Base-by-base conservation (phyloP, 2,797 vertebrate species). In the Megaceryle alcyon region DNA sequence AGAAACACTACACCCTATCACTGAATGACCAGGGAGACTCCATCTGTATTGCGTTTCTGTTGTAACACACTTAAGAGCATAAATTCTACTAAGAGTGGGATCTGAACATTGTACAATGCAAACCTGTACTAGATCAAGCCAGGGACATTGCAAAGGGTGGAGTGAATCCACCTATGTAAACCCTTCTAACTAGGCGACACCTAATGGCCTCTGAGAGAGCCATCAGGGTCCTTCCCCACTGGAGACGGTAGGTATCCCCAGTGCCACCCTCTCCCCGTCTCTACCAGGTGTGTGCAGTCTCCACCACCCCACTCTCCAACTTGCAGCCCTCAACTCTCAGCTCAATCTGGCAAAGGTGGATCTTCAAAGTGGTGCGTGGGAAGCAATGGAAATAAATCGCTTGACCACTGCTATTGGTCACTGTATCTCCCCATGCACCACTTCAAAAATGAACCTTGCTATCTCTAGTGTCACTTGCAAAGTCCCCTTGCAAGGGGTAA, bases 261-360 rank as follows among this genome's bases (percentile, higher is more conserved):
- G 68, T 87, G 94, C 80, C 82, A 82, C 82, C 76, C 69, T 63
- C 83, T 79, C 60, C 94, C 95, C 14, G 1, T 29, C 31, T 96
- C 95, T 91, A 70, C 81, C 97, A 97, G 96, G 97, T 96, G 96
- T 94, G 97, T 97, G 97, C 94, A 94, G 87, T 96, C 90, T 97
- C 98, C 97, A 41, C 97, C 98, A 97, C 98, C 98, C 98, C 98
- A 98, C 97, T 98, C 98, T 98, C 98, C 98, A 98, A 98, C 98
- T 98, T 98, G 98, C 98, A 98, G 98, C 98, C 98, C 98, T 98
- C 98, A 98, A 88, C 98, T 98, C 98, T 98, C 98, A 97, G 96
- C 98, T 98, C 98, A 41, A 59, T 92, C 81, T 95, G 93, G 66
- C 91, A 86, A 95, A 98, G 98, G 97, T 68, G 64, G 93, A 96